Evolutionary conservation across 1,140 invertebrate genomes (phyloP), one percentile per base, ranked within the genome.

Genomic region (Pogonomyrmex californicus): DNA sequence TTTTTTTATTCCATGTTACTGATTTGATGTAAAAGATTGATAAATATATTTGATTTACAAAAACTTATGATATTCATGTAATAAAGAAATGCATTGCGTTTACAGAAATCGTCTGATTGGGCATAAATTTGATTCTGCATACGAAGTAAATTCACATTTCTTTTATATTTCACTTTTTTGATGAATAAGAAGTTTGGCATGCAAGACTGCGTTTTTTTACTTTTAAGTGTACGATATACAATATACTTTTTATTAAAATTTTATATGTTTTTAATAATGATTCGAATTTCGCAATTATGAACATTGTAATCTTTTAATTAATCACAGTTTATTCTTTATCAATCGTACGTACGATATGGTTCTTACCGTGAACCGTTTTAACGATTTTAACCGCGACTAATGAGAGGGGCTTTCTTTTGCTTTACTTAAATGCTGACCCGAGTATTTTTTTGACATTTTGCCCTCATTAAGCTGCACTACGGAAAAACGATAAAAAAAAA

Each of bases 401-500:
- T 4, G 17, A 38, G 7, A 41, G 30, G 4, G 4, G 12, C n/a
- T 75, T n/a, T 17, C 5, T 62, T 33, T 77, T 17, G 30, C 6
- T 78, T 78, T 44, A 7, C 23, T 60, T 44, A 9, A 38, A 78
- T 38, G 17, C 44, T 47, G n/a, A 51, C 33, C 12, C 4, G 23
- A 30, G 36, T n/a, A 81, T 10, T 68, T 81, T 68, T 54, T 79
- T 41, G 41, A 6, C 38, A 36, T n/a, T 73, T 83, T 23, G 17
- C 17, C 30, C 5, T 82, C 41, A 75, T 83, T 75, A 83, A 9
- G n/a, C 60, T 14, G 47, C 38, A 41, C 54, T 81, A 4, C 47
- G 38, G 14, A 10, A 71, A 82, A 82, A 41, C n/a, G 51, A 41
- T 51, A 49, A 58, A 33, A 83, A 83, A 23, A 66, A 60, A 68